A percentile compares a stretch with the other conserved stretches of the same genome.
Conservation (phyloP, 2,888 invertebrate genomes). For the Lasioglossum villosulum region DNA sequence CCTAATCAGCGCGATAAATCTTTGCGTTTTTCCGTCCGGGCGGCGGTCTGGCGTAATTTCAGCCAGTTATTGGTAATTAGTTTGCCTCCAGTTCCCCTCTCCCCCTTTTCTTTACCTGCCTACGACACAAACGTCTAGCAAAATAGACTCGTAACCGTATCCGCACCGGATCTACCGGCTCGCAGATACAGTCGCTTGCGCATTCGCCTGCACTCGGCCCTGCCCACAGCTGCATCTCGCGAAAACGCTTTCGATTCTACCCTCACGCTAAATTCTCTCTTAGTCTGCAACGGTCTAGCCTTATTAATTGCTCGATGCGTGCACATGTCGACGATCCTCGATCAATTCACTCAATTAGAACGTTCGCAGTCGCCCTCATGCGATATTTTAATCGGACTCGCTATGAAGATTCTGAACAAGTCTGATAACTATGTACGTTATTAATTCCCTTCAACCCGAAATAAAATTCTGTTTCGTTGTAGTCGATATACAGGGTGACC, state of each 20-base stretch:
- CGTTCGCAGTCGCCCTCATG: background rate
- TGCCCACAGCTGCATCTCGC: slow-evolving; percentile 1
- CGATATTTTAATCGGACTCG: background rate
- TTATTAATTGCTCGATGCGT: background rate
- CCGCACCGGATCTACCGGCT: slow-evolving; percentile 29
- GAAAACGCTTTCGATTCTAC: background rate
- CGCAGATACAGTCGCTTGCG: background rate
- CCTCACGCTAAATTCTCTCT: background rate
- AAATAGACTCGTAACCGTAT: slow-evolving; percentile 75
- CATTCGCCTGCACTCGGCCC: background rate
- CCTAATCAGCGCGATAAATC: slow-evolving; percentile 51
- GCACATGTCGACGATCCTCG: background rate
- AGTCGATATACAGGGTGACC: too few species aligned
- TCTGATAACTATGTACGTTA: too few species aligned
- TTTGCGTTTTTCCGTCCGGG: slow-evolving; percentile 7
- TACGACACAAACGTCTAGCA: slow-evolving; percentile 23
- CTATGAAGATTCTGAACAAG: too few species aligned
- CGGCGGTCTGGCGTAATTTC: slow-evolving; percentile 12
- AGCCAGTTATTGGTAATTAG: slow-evolving; percentile 43
- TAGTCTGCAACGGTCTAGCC: background rate
- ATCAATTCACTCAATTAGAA: background rate
- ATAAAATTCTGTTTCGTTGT: too few species aligned
- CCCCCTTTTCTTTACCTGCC: too few species aligned
- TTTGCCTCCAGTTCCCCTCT: background rate
- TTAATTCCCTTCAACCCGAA: too few species aligned